Conservation (phyloP, 2,797 vertebrate species). For the Anabas testudineus region DNA sequence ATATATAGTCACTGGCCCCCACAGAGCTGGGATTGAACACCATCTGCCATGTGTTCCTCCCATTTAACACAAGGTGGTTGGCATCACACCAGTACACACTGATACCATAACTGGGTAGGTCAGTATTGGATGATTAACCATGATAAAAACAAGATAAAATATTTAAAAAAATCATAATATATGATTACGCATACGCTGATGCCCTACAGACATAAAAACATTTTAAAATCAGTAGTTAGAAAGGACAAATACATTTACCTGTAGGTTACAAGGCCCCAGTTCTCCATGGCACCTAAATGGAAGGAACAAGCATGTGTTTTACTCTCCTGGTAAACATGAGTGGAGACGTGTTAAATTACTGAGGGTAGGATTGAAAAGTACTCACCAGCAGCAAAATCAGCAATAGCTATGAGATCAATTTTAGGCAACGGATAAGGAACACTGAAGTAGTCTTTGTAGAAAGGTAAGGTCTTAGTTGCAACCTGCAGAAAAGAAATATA, state of each 20-base stretch:
- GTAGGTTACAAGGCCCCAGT: slow-evolving; percentile 99
- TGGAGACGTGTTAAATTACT: slow-evolving; percentile 9
- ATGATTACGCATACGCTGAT: too few relatives aligned
- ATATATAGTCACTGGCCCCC: too few relatives aligned
- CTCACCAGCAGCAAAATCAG: slow-evolving; percentile 99
- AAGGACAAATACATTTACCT: slow-evolving; percentile 89
- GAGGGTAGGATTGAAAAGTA: slow-evolving; percentile 32
- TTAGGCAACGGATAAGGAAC: slow-evolving; percentile 99
- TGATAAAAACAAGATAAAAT: too few relatives aligned
- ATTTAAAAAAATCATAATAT: too few relatives aligned
- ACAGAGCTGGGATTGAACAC: too few relatives aligned
- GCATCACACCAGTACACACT: neutral
- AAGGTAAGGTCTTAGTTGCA: slow-evolving; percentile 98
- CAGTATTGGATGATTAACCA: too few relatives aligned
- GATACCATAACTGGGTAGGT: too few relatives aligned
- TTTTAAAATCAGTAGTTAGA: neutral
- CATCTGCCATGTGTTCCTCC: neutral
- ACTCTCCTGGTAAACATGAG: slow-evolving; percentile 59
- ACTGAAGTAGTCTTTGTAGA: slow-evolving; percentile 99
- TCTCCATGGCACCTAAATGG: slow-evolving; percentile 98
- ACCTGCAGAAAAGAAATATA: slow-evolving; percentile 84
- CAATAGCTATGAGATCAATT: slow-evolving; percentile 99
- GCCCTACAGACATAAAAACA: too few relatives aligned
- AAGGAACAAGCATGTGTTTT: slow-evolving; percentile 47
- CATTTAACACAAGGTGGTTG: neutral